A percentile compares a stretch with the other conserved stretches of the same genome.
Conservation (phyloP, 2,113 vertebrate species). For the Acrocephalus kingi region DNA sequence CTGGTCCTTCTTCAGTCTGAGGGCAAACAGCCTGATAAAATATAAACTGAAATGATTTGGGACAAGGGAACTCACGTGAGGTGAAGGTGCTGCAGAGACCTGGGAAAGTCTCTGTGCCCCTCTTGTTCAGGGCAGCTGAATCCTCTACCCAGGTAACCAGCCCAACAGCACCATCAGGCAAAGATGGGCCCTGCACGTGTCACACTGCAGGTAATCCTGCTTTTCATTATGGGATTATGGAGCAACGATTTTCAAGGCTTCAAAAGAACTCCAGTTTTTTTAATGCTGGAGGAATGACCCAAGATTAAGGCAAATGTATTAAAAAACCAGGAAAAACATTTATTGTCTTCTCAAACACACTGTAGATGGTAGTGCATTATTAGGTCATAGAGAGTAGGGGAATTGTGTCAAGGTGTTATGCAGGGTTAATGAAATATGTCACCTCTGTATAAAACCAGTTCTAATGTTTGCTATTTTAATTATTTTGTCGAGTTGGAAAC, state of each 20-base stretch:
- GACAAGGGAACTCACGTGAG: neutral
- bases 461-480: neutral
- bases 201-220: neutral
- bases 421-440: neutral
- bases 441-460: neutral
- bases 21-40: neutral
- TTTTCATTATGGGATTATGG: slow-evolving; percentile 24
- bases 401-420: neutral
- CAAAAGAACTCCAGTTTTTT: neutral
- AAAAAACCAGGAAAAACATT: neutral
- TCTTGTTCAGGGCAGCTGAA: neutral
- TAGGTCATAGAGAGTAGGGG: neutral
- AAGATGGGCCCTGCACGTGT: neutral
- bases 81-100: neutral
- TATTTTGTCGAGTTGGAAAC: neutral
- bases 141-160: neutral
- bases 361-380: neutral
- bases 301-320: neutral
- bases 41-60: neutral
- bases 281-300: fast-evolving
- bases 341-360: neutral
- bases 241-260: neutral
- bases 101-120: neutral
- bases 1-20: neutral
- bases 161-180: fast-evolving